phyloP scores from a whole-genome alignment of 2,888 invertebrate genomes.

The Phyllotreta striolata region DNA sequence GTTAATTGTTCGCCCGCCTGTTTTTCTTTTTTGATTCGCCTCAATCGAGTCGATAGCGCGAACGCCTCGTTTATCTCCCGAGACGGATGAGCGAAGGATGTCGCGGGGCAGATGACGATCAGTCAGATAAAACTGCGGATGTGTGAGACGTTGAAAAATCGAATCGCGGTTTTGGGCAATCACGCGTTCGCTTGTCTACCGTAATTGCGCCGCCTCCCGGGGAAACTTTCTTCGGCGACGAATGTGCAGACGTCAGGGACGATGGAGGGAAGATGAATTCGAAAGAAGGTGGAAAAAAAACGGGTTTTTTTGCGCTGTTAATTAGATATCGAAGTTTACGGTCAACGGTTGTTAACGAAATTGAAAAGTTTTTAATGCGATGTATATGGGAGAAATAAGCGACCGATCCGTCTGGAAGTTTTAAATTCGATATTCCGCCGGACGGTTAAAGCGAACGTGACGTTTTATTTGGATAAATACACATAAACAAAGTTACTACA shows the following conservation, averaged over 20 bases:
- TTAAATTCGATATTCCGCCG: too few relatives aligned
- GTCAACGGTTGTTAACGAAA: too few relatives aligned
- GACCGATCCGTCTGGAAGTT: too few relatives aligned
- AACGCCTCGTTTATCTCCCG: conserved; percentile 15
- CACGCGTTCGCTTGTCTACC: conserved; percentile 38
- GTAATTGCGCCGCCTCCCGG: conserved; percentile 39
- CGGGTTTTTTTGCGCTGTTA: too few relatives aligned
- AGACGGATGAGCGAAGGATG: conserved; percentile 55
- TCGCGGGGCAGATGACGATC: conserved; percentile 54
- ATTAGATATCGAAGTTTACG: too few relatives aligned
- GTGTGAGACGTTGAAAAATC: conserved; percentile 52
- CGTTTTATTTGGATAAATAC: too few relatives aligned
- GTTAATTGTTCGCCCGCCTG: too few relatives aligned
- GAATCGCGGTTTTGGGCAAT: conserved; percentile 33
- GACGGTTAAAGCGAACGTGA: too few relatives aligned
- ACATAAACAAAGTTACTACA: background rate
- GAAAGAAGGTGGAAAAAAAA: background rate
- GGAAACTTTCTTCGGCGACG: conserved; percentile 24
- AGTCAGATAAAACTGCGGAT: conserved; percentile 51
- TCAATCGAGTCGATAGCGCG: too few relatives aligned
- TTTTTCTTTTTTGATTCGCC: too few relatives aligned
- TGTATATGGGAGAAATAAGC: too few relatives aligned
- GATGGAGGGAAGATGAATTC: background rate
- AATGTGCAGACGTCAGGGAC: conserved; percentile 13
- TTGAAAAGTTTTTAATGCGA: too few relatives aligned